Base-by-base conservation (phyloP, 2,888 invertebrate species). In the Diarsia rubi region DNA sequence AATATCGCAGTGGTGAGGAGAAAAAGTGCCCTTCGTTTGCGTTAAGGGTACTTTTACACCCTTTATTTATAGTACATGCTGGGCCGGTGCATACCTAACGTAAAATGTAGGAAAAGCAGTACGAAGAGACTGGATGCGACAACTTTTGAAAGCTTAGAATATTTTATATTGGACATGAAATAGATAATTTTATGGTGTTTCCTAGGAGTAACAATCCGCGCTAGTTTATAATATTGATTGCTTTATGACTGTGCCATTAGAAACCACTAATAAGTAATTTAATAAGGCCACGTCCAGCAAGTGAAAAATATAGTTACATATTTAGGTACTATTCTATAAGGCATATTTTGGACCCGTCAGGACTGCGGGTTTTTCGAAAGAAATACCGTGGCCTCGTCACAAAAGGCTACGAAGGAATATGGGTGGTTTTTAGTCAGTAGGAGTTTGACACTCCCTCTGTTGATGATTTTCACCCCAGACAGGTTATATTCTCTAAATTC, bases 91-190 rank as follows among this genome's bases (percentile, higher is more conserved):
- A 81, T 74, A 54, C 75, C 62, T 52, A 44, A 74, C 65, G 74
- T 73, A 73, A 62, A 79, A 52, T 83, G n/a, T 69, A 62, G 62
- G 21, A 3, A n/a, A 81, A 42, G 69, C 52, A 5, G 12, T 84
- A 74, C 66, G 81, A 81, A 81, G 42, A 44, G 21, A 49, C 49
- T 73, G 69, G 84, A 84, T 63, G 62, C 47, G 73, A 57, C 80
- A 52, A 9, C 27, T 59, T 49, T 9, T 19, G 44, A 52, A 52
- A 59, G 19, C 21, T 63, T 12, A 9, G 27, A 68, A 31, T 31
- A n/a, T 27, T 42, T 47, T 12, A 47, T 54, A 47, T 9, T 31
- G 11, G 11, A 49, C 27, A 31, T n/a, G 14, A 2, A 49, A 5
- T 21, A 9, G 12, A 27, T 6, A 59, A 27, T 6, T 0, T n/a